phyloP scores from a whole-genome alignment of 2,888 invertebrate genomes.

The Panzeria rudis region DNA sequence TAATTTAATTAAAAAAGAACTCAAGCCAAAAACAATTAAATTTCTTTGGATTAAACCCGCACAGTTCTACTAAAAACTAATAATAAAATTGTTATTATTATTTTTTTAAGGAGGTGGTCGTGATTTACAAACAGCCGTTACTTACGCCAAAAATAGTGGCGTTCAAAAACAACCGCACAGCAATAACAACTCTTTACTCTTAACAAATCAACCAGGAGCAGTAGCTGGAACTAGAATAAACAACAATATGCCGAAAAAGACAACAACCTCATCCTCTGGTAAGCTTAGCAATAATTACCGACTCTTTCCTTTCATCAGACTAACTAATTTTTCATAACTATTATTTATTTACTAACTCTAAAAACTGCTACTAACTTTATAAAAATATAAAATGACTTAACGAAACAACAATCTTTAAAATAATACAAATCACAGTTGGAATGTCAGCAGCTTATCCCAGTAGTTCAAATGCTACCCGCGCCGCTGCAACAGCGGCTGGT shows the following conservation, averaged over 20 bases:
- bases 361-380: conserved; percentile 46
- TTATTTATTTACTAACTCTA: conserved; percentile 52
- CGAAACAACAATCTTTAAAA: conserved; percentile 39
- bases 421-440: conserved; percentile 70
- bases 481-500: conserved; percentile 63
- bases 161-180: conserved; percentile 81
- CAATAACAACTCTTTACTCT: conserved; percentile 74
- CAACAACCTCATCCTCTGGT: conserved; percentile 72
- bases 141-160: conserved; percentile 85
- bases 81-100: not conserved
- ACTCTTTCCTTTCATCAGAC: not conserved
- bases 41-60: no score
- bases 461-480: conserved; percentile 59
- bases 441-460: conserved; percentile 72
- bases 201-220: conserved; percentile 73
- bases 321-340: conserved; percentile 33
- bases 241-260: conserved; percentile 74
- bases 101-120: conserved; percentile 90
- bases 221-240: conserved; percentile 71
- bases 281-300: conserved; percentile 41
- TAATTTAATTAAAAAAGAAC: no score
- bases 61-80: no score
- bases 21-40: no score
- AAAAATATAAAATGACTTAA: conserved; percentile 18
- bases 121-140: conserved; percentile 92